A percentile compares a stretch with the other conserved stretches of the same genome.
These are phyloP conservation scores for Calycopis cecrops DNA, from an alignment of 1,140 invertebrate genomes.

Conservation along the genomic window DNA sequence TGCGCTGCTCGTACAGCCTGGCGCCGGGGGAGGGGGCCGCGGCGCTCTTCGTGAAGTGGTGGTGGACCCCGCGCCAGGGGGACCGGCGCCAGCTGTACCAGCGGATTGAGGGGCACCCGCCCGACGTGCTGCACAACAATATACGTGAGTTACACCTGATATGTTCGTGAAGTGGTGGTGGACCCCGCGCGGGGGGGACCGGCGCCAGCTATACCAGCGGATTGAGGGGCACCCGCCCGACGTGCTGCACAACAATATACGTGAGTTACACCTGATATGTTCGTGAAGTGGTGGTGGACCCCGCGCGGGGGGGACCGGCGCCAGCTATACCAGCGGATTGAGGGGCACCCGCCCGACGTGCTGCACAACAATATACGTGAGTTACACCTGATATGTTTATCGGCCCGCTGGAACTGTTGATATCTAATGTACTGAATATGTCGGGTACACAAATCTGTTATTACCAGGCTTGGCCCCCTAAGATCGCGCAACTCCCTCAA, in stretches of 20 bases:
- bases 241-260: constrained; percentile 27
- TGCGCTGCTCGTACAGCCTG: constrained; percentile 44
- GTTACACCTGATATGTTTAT: not conserved
- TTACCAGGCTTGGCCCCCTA: too few relatives aligned
- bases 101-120: constrained; percentile 33
- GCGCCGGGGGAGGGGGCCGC: constrained; percentile 30
- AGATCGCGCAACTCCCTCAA: too few relatives aligned
- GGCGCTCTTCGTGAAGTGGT: constrained; percentile 53
- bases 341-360: constrained; percentile 27
- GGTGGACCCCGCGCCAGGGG: constrained; percentile 39
- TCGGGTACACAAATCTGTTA: too few relatives aligned
- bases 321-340: constrained; percentile 50
- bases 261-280: constrained; percentile 13
- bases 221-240: constrained; percentile 31
- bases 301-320: constrained; percentile 29
- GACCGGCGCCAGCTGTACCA: constrained; percentile 46
- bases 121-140: constrained; percentile 31
- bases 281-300: constrained; percentile 61
- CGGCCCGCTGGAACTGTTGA: too few relatives aligned
- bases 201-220: constrained; percentile 47
- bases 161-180: constrained; percentile 61
- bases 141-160: not conserved
- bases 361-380: constrained; percentile 34
- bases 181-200: constrained; percentile 32
- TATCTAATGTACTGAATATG: too few relatives aligned